Conservation (phyloP, 2,888 invertebrate species). For the Crepidodera aurea region DNA sequence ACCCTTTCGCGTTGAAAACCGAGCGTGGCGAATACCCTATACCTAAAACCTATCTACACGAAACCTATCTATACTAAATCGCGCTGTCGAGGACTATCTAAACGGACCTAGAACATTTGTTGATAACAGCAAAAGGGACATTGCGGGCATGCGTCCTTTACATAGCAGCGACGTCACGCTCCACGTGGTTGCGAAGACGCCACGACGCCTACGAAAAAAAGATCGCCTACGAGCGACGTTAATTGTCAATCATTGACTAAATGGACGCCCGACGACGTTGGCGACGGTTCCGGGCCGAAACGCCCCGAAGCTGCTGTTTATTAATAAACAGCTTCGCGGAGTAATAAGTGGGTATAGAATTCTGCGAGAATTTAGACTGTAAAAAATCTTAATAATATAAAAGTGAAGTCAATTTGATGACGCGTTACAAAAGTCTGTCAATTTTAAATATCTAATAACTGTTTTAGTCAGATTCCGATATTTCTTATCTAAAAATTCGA, state of each 20-base stretch:
- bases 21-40: neutral
- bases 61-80: neutral
- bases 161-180: slow-evolving; percentile 21
- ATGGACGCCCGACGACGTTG: slow-evolving; percentile 2
- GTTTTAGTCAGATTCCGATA: too few relatives aligned
- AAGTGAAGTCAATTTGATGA: too few relatives aligned
- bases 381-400: too few relatives aligned
- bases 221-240: slow-evolving; percentile 12
- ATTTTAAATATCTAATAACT: too few relatives aligned
- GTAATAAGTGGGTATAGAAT: too few relatives aligned
- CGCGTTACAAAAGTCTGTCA: too few relatives aligned
- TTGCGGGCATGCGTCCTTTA: slow-evolving; percentile 12
- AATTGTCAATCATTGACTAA: slow-evolving; percentile 7
- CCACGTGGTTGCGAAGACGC: slow-evolving; percentile 33
- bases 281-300: neutral
- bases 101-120: neutral
- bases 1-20: too few relatives aligned
- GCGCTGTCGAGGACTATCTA: neutral
- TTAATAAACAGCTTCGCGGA: neutral
- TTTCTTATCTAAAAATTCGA: too few relatives aligned
- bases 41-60: neutral
- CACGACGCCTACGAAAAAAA: slow-evolving; percentile 25
- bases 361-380: too few relatives aligned
- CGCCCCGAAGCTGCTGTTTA: neutral
- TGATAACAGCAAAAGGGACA: slow-evolving; percentile 12